These are phyloP conservation scores for Gymnothorax reevesii DNA, from an alignment of 2,797 vertebrate species.

Conservation along the genomic window DNA sequence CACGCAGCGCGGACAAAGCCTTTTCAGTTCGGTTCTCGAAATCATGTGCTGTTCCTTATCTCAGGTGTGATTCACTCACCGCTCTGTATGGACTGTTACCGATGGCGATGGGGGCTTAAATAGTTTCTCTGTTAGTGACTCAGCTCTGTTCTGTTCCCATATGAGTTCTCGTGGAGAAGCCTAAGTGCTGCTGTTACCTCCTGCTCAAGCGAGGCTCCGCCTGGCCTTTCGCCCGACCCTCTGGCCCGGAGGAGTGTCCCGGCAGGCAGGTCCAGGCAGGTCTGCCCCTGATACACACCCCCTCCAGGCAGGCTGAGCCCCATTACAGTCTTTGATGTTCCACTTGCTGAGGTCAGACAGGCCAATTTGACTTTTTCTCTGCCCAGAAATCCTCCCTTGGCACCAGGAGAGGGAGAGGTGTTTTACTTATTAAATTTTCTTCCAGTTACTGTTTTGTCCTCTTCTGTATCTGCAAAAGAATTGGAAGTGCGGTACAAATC, in stretches of 20 bases:
- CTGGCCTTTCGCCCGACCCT: neutral
- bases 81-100: neutral
- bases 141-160: neutral
- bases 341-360: conserved; percentile 44
- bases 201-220: neutral
- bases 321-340: conserved; percentile 5
- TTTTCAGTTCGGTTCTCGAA: neutral
- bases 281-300: too few species aligned
- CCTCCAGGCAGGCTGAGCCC: neutral
- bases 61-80: neutral
- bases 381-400: conserved; percentile 45
- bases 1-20: neutral
- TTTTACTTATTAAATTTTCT: neutral
- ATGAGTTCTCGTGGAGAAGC: neutral
- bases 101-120: neutral
- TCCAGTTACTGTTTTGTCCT: conserved; percentile 10
- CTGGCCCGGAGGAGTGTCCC: neutral
- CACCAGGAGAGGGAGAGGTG: conserved; percentile 10
- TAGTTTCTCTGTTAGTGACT: neutral
- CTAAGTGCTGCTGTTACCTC: neutral
- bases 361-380: conserved; percentile 42
- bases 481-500: neutral
- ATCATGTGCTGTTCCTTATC: neutral
- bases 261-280: neutral
- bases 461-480: neutral